A percentile compares a stretch with the other conserved stretches of the same genome.
Conservation (phyloP, 2,113 vertebrate species). For the Anarhynchus alexandrinus region DNA sequence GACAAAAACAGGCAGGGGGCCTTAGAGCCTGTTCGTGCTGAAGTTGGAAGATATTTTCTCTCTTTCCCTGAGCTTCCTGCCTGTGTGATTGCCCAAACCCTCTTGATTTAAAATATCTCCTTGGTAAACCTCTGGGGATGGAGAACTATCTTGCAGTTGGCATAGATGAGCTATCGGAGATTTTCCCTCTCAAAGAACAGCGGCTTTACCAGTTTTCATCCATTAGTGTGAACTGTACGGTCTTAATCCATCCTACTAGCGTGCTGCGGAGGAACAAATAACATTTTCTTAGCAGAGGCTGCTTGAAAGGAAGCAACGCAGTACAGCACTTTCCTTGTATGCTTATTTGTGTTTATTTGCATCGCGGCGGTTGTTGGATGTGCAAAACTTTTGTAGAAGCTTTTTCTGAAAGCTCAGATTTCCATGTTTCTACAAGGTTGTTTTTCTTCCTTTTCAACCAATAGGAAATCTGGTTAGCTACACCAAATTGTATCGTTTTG, state of each 20-base stretch:
- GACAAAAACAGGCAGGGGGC: background rate
- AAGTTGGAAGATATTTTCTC: background rate
- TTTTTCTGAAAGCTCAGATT: background rate
- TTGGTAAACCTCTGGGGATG: background rate
- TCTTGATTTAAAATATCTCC: background rate
- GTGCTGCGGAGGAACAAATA: background rate
- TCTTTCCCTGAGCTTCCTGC: background rate
- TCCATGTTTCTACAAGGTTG: no score
- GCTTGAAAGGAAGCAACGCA: background rate
- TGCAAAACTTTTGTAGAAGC: background rate
- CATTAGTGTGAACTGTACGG: background rate
- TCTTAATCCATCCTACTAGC: background rate
- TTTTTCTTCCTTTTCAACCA: background rate
- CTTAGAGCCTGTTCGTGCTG: background rate
- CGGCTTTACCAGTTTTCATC: background rate
- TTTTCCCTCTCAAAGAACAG: background rate
- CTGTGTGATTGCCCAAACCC: background rate
- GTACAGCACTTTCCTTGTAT: fast-evolving
- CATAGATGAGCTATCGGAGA: background rate
- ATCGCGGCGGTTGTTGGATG: fast-evolving
- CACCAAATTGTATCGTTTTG: background rate
- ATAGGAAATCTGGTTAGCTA: background rate
- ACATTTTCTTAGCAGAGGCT: background rate
- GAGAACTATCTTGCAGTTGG: background rate
- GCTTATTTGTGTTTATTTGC: background rate